Evolutionary conservation across 2,113 vertebrate genomes (phyloP).

Genomic region (Chionis minor): DNA sequence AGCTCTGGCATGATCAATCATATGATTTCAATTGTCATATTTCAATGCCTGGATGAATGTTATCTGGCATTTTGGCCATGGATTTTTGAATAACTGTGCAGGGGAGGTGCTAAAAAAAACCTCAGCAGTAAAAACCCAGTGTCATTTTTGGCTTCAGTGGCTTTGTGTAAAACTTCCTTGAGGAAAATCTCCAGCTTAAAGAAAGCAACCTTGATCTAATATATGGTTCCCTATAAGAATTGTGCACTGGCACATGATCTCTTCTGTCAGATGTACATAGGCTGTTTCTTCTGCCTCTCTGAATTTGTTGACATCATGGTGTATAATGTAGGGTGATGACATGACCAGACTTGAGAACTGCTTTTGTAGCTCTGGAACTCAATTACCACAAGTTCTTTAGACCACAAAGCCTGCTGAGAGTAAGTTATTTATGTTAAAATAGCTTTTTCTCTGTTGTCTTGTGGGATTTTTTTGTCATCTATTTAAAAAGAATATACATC

Average conservation of each 20-base stretch:
- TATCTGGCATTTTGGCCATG: neutral
- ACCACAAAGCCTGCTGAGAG: neutral
- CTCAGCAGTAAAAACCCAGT: neutral
- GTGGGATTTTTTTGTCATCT: neutral
- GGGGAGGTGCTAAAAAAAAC: neutral
- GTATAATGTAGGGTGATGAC: neutral
- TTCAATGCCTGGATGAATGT: neutral
- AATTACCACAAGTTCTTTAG: neutral
- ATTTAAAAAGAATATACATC: neutral
- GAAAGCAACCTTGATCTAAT: neutral
- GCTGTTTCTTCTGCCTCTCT: neutral
- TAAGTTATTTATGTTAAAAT: neutral
- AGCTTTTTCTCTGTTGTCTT: neutral
- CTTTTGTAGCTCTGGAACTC: conserved; percentile 14
- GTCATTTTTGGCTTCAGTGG: neutral
- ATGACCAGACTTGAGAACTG: neutral
- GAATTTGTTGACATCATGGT: neutral
- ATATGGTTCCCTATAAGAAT: neutral
- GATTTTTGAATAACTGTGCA: neutral
- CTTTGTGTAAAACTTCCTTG: neutral
- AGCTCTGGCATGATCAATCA: neutral
- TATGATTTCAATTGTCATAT: neutral
- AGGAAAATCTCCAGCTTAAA: neutral
- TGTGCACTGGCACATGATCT: neutral
- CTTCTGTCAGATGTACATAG: neutral